These are phyloP conservation scores for Aeoliscus strigatus DNA, from an alignment of 2,797 vertebrate genomes.

Conservation along the genomic window DNA sequence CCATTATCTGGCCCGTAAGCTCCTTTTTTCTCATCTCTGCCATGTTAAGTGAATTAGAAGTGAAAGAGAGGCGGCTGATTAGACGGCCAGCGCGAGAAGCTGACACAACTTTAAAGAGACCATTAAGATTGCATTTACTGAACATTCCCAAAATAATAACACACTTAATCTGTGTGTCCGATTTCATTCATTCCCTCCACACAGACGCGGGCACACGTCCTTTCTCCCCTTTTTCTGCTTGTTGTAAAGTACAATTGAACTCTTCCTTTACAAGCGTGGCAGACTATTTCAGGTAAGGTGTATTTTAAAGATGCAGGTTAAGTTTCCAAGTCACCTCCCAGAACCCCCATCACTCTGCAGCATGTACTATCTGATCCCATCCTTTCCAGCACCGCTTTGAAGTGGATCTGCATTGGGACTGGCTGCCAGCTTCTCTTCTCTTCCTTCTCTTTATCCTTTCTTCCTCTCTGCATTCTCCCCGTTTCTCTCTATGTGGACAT, in stretches of 20 bases:
- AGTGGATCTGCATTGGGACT: slow-evolving; percentile 57
- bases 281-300: slow-evolving; percentile 5
- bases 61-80: slow-evolving; percentile 52
- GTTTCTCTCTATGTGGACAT: slow-evolving; percentile 11
- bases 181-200: slow-evolving; percentile 34
- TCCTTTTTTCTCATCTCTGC: slow-evolving; percentile 51
- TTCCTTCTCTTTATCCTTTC: slow-evolving; percentile 23
- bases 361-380: slow-evolving; percentile 31
- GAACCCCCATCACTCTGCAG: slow-evolving; percentile 25
- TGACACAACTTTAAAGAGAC: slow-evolving; percentile 51
- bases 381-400: slow-evolving; percentile 51
- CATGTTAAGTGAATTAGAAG: slow-evolving; percentile 76
- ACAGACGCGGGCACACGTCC: background rate
- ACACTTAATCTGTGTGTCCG: slow-evolving; percentile 28
- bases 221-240: background rate
- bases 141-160: slow-evolving; percentile 39
- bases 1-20: slow-evolving; percentile 66
- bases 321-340: slow-evolving; percentile 31
- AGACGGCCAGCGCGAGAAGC: slow-evolving; percentile 46
- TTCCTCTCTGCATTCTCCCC: slow-evolving; percentile 15
- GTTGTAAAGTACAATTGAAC: slow-evolving; percentile 1
- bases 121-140: slow-evolving; percentile 40
- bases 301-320: slow-evolving; percentile 39
- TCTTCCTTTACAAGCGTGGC: background rate
- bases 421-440: slow-evolving; percentile 38